Evolutionary conservation across 2,888 invertebrate species (phyloP).

Genomic region (Cataglyphis cursor): DNA sequence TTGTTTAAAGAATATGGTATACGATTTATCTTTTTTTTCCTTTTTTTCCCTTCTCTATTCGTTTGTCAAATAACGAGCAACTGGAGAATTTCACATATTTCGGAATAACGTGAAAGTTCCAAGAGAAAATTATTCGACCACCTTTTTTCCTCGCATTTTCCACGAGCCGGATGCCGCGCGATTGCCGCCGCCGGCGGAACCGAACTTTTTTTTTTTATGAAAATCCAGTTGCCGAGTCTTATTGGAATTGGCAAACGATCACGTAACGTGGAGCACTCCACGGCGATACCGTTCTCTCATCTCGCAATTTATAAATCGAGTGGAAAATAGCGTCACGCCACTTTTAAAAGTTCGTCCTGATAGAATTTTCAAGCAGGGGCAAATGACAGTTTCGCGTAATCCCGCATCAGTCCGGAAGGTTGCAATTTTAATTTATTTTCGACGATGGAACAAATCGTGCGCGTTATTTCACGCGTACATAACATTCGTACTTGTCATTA

Average conservation of each 20-base stretch:
- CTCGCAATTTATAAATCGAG: slow-evolving; percentile 71
- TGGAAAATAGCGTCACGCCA: slow-evolving; percentile 66
- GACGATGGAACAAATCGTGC: slow-evolving; percentile 48
- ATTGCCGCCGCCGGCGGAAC: slow-evolving; percentile 41
- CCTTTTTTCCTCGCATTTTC: slow-evolving; percentile 45
- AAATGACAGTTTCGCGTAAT: slow-evolving; percentile 62
- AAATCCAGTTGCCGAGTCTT: slow-evolving; percentile 67
- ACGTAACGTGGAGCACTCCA: slow-evolving; percentile 40
- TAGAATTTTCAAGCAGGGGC: slow-evolving; percentile 51
- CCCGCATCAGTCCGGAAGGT: slow-evolving; percentile 39
- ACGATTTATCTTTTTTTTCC: background rate
- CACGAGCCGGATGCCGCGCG: slow-evolving; percentile 25
- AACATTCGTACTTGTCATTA: slow-evolving; percentile 33
- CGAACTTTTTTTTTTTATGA: slow-evolving; percentile 58
- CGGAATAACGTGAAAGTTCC: slow-evolving; percentile 28
- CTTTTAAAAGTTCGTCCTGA: slow-evolving; percentile 59
- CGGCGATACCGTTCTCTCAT: slow-evolving; percentile 58
- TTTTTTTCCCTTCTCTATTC: background rate
- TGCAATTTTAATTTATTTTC: slow-evolving; percentile 63
- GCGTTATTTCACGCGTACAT: slow-evolving; percentile 55
- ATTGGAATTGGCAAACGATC: slow-evolving; percentile 66
- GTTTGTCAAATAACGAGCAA: background rate
- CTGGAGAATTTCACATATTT: slow-evolving; percentile 17
- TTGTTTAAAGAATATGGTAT: background rate
- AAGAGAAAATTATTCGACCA: slow-evolving; percentile 33